Conservation (phyloP, 2,113 vertebrate genomes). For the Nesoenas mayeri region DNA sequence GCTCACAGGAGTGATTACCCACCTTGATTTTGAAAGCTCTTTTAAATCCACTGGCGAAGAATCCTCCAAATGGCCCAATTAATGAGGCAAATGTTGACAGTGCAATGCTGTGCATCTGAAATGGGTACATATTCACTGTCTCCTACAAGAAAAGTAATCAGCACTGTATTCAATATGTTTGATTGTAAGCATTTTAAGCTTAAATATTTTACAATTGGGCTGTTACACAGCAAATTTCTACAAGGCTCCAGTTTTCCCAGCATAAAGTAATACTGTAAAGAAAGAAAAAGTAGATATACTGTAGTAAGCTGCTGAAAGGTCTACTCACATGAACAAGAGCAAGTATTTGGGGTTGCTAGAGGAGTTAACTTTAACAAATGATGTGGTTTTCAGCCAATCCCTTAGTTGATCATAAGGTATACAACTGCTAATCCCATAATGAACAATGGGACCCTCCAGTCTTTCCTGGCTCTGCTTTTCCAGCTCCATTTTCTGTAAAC, state of each 20-base stretch:
- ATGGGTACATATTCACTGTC: conserved; percentile 90
- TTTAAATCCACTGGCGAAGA: conserved; percentile 98
- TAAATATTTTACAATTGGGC: not conserved
- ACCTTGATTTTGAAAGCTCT: conserved; percentile 99
- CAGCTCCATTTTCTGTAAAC: not conserved
- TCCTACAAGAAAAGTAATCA: conserved; percentile 74
- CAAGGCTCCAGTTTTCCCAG: not conserved
- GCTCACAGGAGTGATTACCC: not conserved
- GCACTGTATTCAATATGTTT: not conserved
- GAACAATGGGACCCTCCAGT: not conserved
- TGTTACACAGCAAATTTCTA: not conserved
- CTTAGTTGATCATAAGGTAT: not conserved
- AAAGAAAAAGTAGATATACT: not conserved
- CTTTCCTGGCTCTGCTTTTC: not conserved
- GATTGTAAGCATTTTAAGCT: not conserved
- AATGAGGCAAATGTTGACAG: conserved; percentile 92
- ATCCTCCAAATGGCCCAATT: conserved; percentile 97
- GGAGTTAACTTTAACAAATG: not conserved
- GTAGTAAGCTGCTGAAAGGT: not conserved
- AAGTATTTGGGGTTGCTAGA: not conserved
- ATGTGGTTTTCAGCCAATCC: not conserved
- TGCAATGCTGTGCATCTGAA: conserved; percentile 94
- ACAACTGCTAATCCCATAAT: not conserved
- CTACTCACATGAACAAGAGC: not conserved
- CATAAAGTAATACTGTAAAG: not conserved